Conservation (phyloP, 2,797 vertebrate genomes). For the Zalophus californianus region DNA sequence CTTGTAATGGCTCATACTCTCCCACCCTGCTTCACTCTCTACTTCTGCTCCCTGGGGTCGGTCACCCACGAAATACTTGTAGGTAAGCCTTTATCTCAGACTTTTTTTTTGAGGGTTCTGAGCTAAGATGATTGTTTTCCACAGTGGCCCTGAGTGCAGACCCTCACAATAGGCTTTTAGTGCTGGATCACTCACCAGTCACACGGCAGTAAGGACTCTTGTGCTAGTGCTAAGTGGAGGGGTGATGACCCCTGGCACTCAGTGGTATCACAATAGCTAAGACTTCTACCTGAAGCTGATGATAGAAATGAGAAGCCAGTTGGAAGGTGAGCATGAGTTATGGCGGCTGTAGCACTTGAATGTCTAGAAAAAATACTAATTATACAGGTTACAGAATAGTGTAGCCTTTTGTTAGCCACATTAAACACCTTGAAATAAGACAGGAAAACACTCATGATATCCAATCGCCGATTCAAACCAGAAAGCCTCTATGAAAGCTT, state of each 20-base stretch:
- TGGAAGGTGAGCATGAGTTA: not conserved
- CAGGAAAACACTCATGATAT: not conserved
- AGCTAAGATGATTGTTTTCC: not conserved
- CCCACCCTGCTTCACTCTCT: not conserved
- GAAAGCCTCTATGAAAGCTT: not conserved
- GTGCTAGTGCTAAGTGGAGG: not conserved
- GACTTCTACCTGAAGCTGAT: not conserved
- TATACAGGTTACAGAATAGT: not conserved
- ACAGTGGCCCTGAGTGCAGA: not conserved
- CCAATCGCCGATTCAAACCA: not conserved
- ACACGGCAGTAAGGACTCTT: not conserved
- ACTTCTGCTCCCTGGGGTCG: not conserved
- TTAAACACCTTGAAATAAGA: not conserved
- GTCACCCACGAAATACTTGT: not conserved
- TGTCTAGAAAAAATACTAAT: not conserved
- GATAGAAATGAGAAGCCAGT: not conserved
- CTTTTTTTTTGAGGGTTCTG: not conserved
- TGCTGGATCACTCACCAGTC: not conserved
- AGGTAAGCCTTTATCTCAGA: not conserved
- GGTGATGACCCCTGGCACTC: not conserved
- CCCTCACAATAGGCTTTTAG: not conserved
- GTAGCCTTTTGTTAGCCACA: not conserved
- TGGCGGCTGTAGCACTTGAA: rapidly evolving
- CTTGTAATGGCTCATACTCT: too few relatives aligned
- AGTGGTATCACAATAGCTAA: not conserved